Evolutionary conservation across 2,888 invertebrate genomes (phyloP), one percentile per base, ranked within the genome.

Genomic region (Cantharis rufa): DNA sequence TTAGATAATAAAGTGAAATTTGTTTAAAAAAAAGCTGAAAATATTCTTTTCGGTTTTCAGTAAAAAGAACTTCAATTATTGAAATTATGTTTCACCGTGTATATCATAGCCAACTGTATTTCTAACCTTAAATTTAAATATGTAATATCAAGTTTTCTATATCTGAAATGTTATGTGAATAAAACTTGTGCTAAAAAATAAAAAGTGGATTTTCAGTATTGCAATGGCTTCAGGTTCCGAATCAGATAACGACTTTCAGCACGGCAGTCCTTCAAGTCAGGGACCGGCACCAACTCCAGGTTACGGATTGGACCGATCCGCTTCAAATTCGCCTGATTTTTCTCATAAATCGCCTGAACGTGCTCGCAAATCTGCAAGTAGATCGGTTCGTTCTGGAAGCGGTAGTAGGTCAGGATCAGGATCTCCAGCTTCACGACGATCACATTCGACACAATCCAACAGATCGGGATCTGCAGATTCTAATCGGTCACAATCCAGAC

Each of bases 201-300:
- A 21, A 48, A 48, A 64, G 15, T 15, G 10, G 5, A 16, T 48
- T 24, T 27, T 72, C 48, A 72, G 27, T 61, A 15, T 61, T 15
- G 16, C 32, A 21, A 82, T 82, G 82, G 89, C 88, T 72, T 89
- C 90, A 5, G 90, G 89, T 11, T 90, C 90, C 1, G 90, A 90
- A 48, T 89, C 89, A 2, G 88, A 84, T 83, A 72, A 87, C 86
- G 83, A 78, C 62, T 82, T 82, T 11, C 89, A 89, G 79, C 48
- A n/a, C 9, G 86, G 83, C 3, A 88, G 88, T 80, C 89, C 89
- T n/a, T 86, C 88, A 16, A 81, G 80, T 21, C 86, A 85, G 69
- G 88, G 87, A 1, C 88, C 88, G 1, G 87, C 86, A 10, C 88
- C 88, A 27, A 88, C 88, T 13, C 88, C 89, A 11, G 88, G 88